Evolutionary conservation across 2,888 invertebrate genomes (phyloP).

Genomic region (Meteorus cinctellus): DNA sequence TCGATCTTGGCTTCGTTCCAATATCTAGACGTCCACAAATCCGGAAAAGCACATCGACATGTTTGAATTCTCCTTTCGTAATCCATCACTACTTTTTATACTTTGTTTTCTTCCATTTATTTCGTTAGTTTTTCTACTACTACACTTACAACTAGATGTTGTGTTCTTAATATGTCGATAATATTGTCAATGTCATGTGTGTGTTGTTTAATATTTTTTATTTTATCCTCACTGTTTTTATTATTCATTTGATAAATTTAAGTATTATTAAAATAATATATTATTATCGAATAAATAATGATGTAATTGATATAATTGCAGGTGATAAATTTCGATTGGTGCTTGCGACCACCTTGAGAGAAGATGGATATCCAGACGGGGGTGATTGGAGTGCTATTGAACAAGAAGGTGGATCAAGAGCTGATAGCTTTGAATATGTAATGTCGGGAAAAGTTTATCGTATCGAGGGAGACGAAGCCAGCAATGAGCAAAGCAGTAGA

Average conservation of each 20-base stretch:
- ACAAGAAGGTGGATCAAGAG: slow-evolving; percentile 87
- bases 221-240: too few relatives aligned
- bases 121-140: not conserved
- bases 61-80: slow-evolving; percentile 14
- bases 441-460: slow-evolving; percentile 99
- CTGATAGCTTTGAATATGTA: slow-evolving; percentile 99
- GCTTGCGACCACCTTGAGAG: slow-evolving; percentile 93
- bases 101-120: not conserved
- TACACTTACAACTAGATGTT: slow-evolving; percentile 13
- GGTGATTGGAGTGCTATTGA: slow-evolving; percentile 95
- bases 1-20: slow-evolving; percentile 33
- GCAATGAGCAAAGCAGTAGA: slow-evolving; percentile 88
- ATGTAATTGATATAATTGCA: slow-evolving; percentile 41
- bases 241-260: too few relatives aligned
- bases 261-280: too few relatives aligned
- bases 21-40: slow-evolving; percentile 34
- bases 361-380: slow-evolving; percentile 94
- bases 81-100: slow-evolving; percentile 31
- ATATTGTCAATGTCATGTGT: not conserved
- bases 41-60: slow-evolving; percentile 33
- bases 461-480: slow-evolving; percentile 97
- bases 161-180: slow-evolving; percentile 8
- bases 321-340: slow-evolving; percentile 85
- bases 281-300: not conserved
- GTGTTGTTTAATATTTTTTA: too few relatives aligned